A percentile compares a stretch with the other conserved stretches of the same genome.
Conservation (phyloP, 2,888 invertebrate genomes). For the Philopedon plagiatum region DNA sequence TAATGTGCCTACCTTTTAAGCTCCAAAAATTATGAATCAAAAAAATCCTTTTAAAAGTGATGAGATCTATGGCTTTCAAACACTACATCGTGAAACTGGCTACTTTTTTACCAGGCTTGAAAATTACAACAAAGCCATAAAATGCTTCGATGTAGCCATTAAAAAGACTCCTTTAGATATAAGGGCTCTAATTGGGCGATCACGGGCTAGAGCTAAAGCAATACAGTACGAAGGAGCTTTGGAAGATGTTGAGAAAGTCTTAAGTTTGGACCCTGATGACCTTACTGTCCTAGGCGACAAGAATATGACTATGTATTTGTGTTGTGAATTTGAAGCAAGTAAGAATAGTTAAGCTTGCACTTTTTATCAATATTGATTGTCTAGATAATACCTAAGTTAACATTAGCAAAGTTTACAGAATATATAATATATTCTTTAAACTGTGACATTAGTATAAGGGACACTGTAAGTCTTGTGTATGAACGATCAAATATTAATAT, state of each 20-base stretch:
- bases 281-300: slow-evolving; percentile 62
- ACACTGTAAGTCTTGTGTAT: no score
- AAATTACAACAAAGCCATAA: slow-evolving; percentile 63
- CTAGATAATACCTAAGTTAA: no score
- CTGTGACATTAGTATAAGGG: no score
- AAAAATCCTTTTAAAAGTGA: slow-evolving; percentile 55
- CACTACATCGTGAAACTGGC: slow-evolving; percentile 63
- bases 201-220: slow-evolving; percentile 72
- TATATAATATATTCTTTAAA: no score
- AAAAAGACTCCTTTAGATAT: slow-evolving; percentile 67
- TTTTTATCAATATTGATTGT: no score
- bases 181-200: slow-evolving; percentile 72
- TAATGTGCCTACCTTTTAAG: neutral
- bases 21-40: neutral
- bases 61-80: slow-evolving; percentile 62
- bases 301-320: slow-evolving; percentile 63
- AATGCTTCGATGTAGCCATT: slow-evolving; percentile 62
- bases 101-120: slow-evolving; percentile 62
- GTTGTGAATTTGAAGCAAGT: slow-evolving; percentile 66
- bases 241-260: slow-evolving; percentile 70
- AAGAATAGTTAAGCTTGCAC: neutral
- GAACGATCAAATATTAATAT: no score
- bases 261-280: slow-evolving; percentile 61
- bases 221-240: slow-evolving; percentile 72
- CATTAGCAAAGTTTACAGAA: no score